Evolutionary conservation across 2,797 vertebrate genomes (phyloP), one percentile per base, ranked within the genome.

Genomic region (Octomys mimax): DNA sequence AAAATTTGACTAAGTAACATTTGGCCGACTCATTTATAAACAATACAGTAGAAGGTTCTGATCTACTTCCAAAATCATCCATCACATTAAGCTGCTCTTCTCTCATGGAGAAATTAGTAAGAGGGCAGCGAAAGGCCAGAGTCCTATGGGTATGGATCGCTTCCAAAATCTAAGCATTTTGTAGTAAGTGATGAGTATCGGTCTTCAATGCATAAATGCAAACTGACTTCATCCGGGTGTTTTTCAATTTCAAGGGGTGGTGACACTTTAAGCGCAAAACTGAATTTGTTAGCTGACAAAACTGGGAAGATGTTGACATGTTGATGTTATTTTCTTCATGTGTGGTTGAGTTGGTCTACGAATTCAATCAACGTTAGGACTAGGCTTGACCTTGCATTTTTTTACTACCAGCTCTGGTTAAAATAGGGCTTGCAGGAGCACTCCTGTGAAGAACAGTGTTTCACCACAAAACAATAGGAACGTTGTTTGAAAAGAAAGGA

Each of bases 141-240:
- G 24, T 54, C 42, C 1, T 42, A 46, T 39, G 6, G 9, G 82
- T 54, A 18, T 68, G 12, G n/a, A 71, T 21, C 16, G 18, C 52
- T 24, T 85, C 46, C 90, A 81, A 77, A 87, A n/a, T n/a, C 33
- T 88, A 77, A 79, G 10, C 73, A 89, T 94, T 83, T 87, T 87
- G 28, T 62, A 83, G 61, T 28, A 49, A 77, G 28, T 70, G 64
- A 78, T 62, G 28, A 54, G 73, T 49, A 54, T n/a, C 3, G 21
- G 11, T 26, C 8, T 77, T 16, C 42, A 66, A 24, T 18, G 5
- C 31, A n/a, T 33, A 83, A 70, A 57, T 7, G 52, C 24, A 66
- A 83, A 33, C 21, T 54, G 3, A 70, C 49, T 82, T 89, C 62
- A 46, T 87, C 36, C 86, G 42, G 33, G 31, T 12, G 3, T 18